These are phyloP conservation scores for Oncorhynchus nerka DNA, from an alignment of 2,113 vertebrate species.

Conservation along the genomic window DNA sequence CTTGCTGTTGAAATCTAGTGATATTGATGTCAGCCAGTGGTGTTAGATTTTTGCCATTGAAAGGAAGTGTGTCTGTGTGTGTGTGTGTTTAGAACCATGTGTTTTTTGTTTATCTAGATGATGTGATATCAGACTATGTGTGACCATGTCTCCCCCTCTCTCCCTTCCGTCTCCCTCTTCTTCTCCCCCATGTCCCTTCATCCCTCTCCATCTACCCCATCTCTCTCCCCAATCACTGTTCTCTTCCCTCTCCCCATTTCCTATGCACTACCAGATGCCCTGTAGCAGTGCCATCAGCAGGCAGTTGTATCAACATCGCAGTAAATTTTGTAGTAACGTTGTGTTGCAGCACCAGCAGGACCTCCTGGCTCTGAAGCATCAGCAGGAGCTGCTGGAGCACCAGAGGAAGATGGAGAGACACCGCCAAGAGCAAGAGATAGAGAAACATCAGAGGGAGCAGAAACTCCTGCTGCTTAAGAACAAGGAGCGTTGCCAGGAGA, in stretches of 20 bases:
- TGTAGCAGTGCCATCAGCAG: too few species aligned
- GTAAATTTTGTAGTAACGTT: background rate
- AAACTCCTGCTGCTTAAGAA: slow-evolving; percentile 94
- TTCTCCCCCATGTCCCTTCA: background rate
- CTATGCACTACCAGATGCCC: too few species aligned
- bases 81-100: background rate
- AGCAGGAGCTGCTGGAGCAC: slow-evolving; percentile 95
- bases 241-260: too few species aligned
- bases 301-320: too few species aligned
- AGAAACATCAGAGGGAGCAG: slow-evolving; percentile 94
- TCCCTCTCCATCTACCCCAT: background rate
- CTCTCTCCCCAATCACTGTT: too few species aligned
- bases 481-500: slow-evolving; percentile 96
- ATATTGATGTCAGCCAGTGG: background rate
- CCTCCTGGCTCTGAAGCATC: slow-evolving; percentile 92
- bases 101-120: background rate
- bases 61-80: too few species aligned
- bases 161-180: too few species aligned
- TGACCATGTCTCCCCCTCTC: background rate
- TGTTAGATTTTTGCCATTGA: background rate
- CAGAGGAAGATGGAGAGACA: slow-evolving; percentile 95
- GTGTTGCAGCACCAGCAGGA: slow-evolving; percentile 92
- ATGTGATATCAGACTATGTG: too few species aligned
- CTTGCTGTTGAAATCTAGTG: background rate
- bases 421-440: slow-evolving; percentile 91